These are phyloP conservation scores for Orthonevra nobilis DNA, from an alignment of 2,888 invertebrate genomes.

Conservation along the genomic window DNA sequence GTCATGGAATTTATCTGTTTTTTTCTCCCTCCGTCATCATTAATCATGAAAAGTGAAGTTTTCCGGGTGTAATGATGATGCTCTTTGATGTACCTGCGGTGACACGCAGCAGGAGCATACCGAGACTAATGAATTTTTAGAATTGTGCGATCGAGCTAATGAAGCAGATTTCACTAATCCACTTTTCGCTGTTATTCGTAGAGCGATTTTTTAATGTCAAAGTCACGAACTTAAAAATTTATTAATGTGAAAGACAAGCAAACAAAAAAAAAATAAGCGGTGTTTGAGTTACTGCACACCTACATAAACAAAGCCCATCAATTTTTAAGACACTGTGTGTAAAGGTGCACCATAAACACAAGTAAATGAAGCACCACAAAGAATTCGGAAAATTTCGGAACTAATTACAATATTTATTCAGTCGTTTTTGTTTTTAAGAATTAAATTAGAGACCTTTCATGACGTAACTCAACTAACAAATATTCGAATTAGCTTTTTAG, in stretches of 20 bases:
- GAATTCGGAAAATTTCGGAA: too few species aligned
- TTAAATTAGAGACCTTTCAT: too few species aligned
- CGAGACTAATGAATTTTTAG: neutral
- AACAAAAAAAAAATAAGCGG: neutral
- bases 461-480: too few species aligned
- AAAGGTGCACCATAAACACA: too few species aligned
- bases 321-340: too few species aligned
- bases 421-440: too few species aligned
- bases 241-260: neutral
- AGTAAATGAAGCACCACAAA: too few species aligned
- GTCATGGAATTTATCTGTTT: slow-evolving; percentile 6
- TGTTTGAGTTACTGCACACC: neutral
- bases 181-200: slow-evolving; percentile 5
- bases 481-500: too few species aligned
- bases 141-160: slow-evolving; percentile 32
- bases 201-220: slow-evolving; percentile 37
- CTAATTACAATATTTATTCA: too few species aligned
- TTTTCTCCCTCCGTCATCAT: slow-evolving; percentile 9
- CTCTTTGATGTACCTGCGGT: neutral
- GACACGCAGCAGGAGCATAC: slow-evolving; percentile 4
- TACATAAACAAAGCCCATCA: too few species aligned
- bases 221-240: slow-evolving; percentile 57
- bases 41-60: slow-evolving; percentile 34
- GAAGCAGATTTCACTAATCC: slow-evolving; percentile 2
- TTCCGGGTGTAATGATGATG: slow-evolving; percentile 14